Conservation (phyloP, 2,888 invertebrate genomes). For the Pollenia griseotomentosa region DNA sequence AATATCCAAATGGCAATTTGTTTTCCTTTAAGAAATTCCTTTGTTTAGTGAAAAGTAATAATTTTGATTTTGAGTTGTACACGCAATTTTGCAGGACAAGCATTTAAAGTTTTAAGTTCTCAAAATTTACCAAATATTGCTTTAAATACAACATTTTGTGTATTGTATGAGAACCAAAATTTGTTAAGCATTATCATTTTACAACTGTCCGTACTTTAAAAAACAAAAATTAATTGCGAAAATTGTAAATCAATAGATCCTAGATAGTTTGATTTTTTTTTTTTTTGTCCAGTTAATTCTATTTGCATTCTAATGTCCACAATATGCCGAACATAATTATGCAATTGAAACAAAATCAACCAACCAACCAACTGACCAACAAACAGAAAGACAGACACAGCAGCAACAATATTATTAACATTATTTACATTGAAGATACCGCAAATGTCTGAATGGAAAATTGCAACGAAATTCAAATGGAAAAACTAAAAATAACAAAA, state of each 20-base stretch:
- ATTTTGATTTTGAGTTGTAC: too few species aligned
- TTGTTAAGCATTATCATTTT: neutral
- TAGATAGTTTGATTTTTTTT: slow-evolving; percentile 10
- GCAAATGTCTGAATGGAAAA: slow-evolving; percentile 70
- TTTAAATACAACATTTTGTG: too few species aligned
- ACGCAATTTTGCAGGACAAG: too few species aligned
- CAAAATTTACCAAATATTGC: too few species aligned
- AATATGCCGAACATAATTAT: slow-evolving; percentile 49
- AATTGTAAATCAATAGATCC: slow-evolving; percentile 22
- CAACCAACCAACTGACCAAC: slow-evolving; percentile 25
- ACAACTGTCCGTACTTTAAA: neutral
- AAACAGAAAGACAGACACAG: neutral
- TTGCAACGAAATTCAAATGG: neutral
- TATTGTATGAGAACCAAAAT: too few species aligned
- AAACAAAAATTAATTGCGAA: neutral
- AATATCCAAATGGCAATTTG: slow-evolving; percentile 35
- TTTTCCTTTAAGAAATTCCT: neutral
- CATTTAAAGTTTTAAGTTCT: too few species aligned
- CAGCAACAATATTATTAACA: slow-evolving; percentile 26
- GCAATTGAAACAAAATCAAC: slow-evolving; percentile 56
- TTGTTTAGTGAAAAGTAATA: too few species aligned
- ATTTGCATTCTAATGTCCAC: slow-evolving; percentile 11
- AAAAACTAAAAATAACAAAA: slow-evolving; percentile 20
- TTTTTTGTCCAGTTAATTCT: neutral
- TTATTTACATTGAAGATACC: slow-evolving; percentile 61